Base-by-base conservation (phyloP, 53 echinoderm and acorn worm genomes). In the Antedon mediterranea region DNA sequence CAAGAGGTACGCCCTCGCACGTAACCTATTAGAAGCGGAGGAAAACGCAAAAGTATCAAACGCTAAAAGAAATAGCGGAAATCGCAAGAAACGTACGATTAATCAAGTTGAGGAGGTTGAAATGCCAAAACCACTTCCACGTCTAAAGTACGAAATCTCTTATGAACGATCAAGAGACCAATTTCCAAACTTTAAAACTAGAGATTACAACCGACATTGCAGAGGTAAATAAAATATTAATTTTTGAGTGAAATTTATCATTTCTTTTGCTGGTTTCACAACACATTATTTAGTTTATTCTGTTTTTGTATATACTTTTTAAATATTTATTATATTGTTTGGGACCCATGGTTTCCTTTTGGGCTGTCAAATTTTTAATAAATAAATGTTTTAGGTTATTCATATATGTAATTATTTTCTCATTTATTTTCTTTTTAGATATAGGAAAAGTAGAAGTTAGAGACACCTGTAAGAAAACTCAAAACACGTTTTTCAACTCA, bases 1-100 rank as follows among this genome's bases (percentile, higher is more conserved):
- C 28, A 1, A 72, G 43, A 88, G 33, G 28, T 86, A 85, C 15
- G 76, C 85, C 9, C 77, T 43, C 43, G 84, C 73, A 32, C 30
- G 18, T 28, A 82, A 86, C 34, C 79, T 90, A 32, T 33, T 76
- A 3, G 7, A 76, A 5, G 76, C 23, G 9, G 57, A 57, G 23
- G 71, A 78, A 26, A 34, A 9, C 18, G 43, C 34, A 33, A 32
- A 43, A 3, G 73, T 31, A 43, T 74, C 81, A 23, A 43, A 41
- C 33, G 43, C 43, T 26, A 74, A 43, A 30, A 74, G 43, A 43
- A 44, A 72, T 37, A 37, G 43, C 74, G n/a, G 43, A n/a, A 14
- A 75, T 75, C 43, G 43, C 28, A 43, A 43, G 30, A 42, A 30
- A n/a, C 73, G 43, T 72, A 29, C 9, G 7, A 74, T 20, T 29